phyloP scores from a whole-genome alignment of 1,140 invertebrate genomes.

The Triops cancriformis region DNA sequence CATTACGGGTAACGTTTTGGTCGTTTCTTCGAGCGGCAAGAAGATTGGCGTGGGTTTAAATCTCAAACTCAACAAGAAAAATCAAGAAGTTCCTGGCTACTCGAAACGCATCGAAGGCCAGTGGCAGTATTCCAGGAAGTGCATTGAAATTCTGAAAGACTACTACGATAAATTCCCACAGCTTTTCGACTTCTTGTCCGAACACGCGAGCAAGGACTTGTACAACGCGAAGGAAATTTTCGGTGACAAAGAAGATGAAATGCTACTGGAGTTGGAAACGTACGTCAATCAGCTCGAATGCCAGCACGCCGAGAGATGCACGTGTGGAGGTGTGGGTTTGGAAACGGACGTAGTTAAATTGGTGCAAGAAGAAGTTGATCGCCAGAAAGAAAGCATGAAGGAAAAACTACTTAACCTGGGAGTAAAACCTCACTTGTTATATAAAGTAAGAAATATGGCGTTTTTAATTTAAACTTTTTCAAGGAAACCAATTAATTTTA shows the following conservation, averaged over 20 bases:
- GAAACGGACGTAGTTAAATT: conserved; percentile 57
- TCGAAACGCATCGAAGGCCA: conserved; percentile 56
- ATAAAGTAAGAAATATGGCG: conserved; percentile 46
- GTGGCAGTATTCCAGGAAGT: conserved; percentile 76
- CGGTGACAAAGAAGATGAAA: conserved; percentile 45
- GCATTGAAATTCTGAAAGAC: conserved; percentile 55
- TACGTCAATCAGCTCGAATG: conserved; percentile 65
- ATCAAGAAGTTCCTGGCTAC: conserved; percentile 66
- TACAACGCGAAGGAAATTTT: conserved; percentile 59
- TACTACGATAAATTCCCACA: conserved; percentile 66
- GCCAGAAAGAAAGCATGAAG: conserved; percentile 33
- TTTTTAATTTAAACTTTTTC: conserved; percentile 37
- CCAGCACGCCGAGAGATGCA: conserved; percentile 46
- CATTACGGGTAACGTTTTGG: conserved; percentile 70
- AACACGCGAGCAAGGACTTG: conserved; percentile 45
- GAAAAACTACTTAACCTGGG: conserved; percentile 56
- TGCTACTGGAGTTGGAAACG: conserved; percentile 41
- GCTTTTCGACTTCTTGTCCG: conserved; percentile 52
- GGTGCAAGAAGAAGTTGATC: conserved; percentile 51
- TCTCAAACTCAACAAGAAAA: conserved; percentile 78
- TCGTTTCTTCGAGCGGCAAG: conserved; percentile 39
- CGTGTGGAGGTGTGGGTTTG: conserved; percentile 57
- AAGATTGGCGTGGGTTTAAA: conserved; percentile 77
- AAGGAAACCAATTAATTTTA: neutral
- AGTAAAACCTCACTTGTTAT: conserved; percentile 68